Conservation (phyloP, 2,113 vertebrate genomes). For the Halichoerus grypus region DNA sequence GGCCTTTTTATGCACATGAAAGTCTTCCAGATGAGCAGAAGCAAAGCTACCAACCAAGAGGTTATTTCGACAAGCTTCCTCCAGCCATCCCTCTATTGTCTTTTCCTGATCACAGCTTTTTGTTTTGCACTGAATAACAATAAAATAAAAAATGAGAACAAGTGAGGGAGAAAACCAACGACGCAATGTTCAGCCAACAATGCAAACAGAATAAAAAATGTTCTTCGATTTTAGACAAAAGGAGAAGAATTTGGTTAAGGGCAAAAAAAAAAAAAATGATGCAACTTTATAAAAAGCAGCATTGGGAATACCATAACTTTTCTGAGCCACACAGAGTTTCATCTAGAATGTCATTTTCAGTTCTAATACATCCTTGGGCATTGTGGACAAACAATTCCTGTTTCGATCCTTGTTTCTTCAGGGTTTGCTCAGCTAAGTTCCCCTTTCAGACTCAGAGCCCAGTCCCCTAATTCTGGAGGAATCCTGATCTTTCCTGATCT, state of each 20-base stretch:
- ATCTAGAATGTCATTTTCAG: slow-evolving; percentile 37
- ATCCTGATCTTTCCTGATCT: background rate
- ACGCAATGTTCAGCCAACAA: slow-evolving; percentile 62
- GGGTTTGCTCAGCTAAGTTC: background rate
- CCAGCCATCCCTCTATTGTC: slow-evolving; percentile 62
- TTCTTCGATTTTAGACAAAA: slow-evolving; percentile 69
- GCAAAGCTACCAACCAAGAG: slow-evolving; percentile 50
- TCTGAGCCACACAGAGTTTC: background rate
- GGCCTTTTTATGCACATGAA: slow-evolving; percentile 68
- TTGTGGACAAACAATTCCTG: background rate
- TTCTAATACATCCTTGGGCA: background rate
- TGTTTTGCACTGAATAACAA: slow-evolving; percentile 74
- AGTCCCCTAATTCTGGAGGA: background rate
- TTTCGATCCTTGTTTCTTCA: background rate
- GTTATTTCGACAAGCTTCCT: slow-evolving; percentile 40
- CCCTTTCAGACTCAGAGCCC: background rate
- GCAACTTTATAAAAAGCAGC: slow-evolving; percentile 32
- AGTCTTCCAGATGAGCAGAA: slow-evolving; percentile 51
- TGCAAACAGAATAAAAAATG: slow-evolving; percentile 76
- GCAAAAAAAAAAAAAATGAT: background rate
- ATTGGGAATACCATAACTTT: slow-evolving; percentile 4
- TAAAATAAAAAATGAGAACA: slow-evolving; percentile 73
- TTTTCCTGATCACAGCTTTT: slow-evolving; percentile 70
- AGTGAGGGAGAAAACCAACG: slow-evolving; percentile 54
- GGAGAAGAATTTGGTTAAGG: slow-evolving; percentile 58